Conservation (phyloP, 2,113 vertebrate genomes). For the Oncorhynchus keta region DNA sequence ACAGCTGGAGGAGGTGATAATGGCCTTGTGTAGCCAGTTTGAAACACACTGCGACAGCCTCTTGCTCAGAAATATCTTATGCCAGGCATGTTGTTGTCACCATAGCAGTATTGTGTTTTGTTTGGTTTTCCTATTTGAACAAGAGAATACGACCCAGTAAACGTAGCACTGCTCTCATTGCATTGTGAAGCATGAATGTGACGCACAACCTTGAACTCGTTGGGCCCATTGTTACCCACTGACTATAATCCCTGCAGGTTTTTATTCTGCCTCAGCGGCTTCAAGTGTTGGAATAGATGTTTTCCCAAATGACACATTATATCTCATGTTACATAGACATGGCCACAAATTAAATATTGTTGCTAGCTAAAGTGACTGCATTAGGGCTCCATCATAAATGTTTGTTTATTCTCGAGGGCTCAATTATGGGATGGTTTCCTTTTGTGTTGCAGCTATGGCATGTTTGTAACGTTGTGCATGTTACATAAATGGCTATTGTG, state of each 20-base stretch:
- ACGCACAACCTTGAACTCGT: slow-evolving; percentile 37
- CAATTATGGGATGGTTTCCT: slow-evolving; percentile 1
- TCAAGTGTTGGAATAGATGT: slow-evolving; percentile 26
- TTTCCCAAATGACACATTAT: not conserved
- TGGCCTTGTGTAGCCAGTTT: slow-evolving; percentile 54
- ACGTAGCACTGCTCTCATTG: not conserved
- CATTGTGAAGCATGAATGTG: slow-evolving; percentile 29
- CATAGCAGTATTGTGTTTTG: slow-evolving; percentile 44
- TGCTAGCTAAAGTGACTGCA: not conserved
- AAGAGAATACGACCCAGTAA: slow-evolving; percentile 35
- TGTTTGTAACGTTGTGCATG: slow-evolving; percentile 2
- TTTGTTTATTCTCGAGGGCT: slow-evolving; percentile 8
- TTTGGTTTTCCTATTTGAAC: slow-evolving; percentile 5
- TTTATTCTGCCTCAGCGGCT: slow-evolving; percentile 23
- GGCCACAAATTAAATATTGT: slow-evolving; percentile 13
- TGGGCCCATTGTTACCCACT: slow-evolving; percentile 26
- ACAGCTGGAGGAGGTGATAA: slow-evolving; percentile 63
- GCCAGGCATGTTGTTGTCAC: slow-evolving; percentile 44
- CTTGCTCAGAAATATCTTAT: slow-evolving; percentile 52
- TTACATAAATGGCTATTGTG: slow-evolving; percentile 18
- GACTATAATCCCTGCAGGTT: slow-evolving; percentile 15
- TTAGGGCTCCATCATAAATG: not conserved
- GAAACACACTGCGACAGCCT: slow-evolving; percentile 65
- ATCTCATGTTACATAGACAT: slow-evolving; percentile 12
- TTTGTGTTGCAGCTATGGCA: not conserved